Conservation (phyloP, 1,140 invertebrate species). For the Megathymus violae region DNA sequence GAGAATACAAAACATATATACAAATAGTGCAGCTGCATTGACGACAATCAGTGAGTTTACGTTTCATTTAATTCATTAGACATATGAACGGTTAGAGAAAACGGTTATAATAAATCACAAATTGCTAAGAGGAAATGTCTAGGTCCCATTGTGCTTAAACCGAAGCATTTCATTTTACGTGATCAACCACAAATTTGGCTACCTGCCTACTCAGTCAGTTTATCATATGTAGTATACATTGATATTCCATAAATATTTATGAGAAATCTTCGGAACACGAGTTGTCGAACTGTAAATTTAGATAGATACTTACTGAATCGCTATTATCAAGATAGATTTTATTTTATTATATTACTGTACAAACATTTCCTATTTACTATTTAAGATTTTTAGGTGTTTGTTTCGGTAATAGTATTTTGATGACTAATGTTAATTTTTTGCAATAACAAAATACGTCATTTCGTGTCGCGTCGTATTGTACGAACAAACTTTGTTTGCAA, state of each 20-base stretch:
- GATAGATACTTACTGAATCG: no score
- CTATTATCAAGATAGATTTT: no score
- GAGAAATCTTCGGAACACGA: neutral
- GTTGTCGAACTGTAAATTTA: neutral
- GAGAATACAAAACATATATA: neutral
- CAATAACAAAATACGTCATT: no score
- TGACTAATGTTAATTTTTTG: neutral
- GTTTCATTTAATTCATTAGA: slow-evolving; percentile 16
- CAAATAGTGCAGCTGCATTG: slow-evolving; percentile 5
- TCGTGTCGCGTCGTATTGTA: no score
- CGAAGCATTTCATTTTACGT: slow-evolving; percentile 15
- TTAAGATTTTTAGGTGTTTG: no score
- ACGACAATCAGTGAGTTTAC: slow-evolving; percentile 15
- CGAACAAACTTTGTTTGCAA: no score
- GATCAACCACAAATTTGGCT: slow-evolving; percentile 9
- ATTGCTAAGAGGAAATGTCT: neutral
- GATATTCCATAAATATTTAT: slow-evolving; percentile 29
- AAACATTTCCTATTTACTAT: no score
- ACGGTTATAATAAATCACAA: slow-evolving; percentile 4
- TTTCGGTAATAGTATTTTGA: no score
- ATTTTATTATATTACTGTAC: no score
- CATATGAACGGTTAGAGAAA: no score
- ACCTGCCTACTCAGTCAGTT: slow-evolving; percentile 18
- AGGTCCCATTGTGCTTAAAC: neutral
- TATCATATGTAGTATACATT: neutral